Base-by-base conservation (phyloP, 2,888 invertebrate species). In the Drosophila peninsularis region DNA sequence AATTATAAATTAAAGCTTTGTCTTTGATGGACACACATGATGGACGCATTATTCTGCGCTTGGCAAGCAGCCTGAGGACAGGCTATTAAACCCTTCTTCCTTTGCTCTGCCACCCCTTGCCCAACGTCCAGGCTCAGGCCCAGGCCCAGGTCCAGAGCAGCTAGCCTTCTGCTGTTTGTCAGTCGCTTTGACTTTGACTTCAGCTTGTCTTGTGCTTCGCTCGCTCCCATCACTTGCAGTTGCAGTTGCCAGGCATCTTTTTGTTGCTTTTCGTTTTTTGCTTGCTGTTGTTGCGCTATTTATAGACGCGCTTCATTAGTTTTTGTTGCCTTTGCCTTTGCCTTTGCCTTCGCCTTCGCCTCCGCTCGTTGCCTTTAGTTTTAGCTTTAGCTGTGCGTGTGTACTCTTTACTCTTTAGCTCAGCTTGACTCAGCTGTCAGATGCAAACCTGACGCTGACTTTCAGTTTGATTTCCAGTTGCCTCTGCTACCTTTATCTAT, bases 261-360 rank as follows among this genome's bases (percentile, higher is more conserved):
- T 24, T 42, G 39, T 10, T 39, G 17, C 61, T 47, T 57, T 52
- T 45, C 50, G 34, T 3, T 14, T 62, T 21, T 62, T 53, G 36
- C 34, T 63, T 39, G 55, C 52, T 73, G 41, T 27, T 62, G 47
- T 61, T 70, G 61, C 56, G 78, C 78, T 81, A 78, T 80, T 83
- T 80, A 71, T 82, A 86, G 81, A 69, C 44, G 62, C 62, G 69
- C 61, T 74, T 75, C 69, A 78, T 78, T 72, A 56, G 71, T 80
- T 80, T 60, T 70, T 67, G 57, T 63, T 75, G 42, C 13, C 42
- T 24, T 53, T 17, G 32, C 34, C 32, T 41, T 57, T 17, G 36
- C 42, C 37, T 37, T 55, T 24, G 24, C 24, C 24, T 24, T n/a
- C n/a, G 42, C 13, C 42, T 24, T 53, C 14, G 32, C 34, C 32